Conservation (phyloP, 1,140 invertebrate species). For the Tetramorium parvispinum region DNA sequence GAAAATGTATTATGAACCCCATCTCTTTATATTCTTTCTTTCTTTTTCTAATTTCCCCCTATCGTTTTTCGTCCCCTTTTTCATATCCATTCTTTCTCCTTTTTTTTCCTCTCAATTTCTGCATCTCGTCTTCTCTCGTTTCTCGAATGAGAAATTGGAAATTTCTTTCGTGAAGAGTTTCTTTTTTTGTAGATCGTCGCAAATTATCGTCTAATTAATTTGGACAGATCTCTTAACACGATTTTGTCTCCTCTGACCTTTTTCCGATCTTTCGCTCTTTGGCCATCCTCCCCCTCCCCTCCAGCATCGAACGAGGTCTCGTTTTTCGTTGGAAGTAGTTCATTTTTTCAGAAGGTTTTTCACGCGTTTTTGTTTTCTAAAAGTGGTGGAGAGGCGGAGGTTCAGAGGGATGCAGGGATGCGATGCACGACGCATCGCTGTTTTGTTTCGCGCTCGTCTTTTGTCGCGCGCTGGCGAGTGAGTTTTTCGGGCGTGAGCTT, state of each 20-base stretch:
- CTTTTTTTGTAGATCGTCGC: not conserved
- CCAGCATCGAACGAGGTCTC: slow-evolving; percentile 7
- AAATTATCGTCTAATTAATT: slow-evolving; percentile 20
- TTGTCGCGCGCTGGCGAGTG: slow-evolving; percentile 56
- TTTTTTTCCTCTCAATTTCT: not conserved
- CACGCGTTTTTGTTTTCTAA: slow-evolving; percentile 29
- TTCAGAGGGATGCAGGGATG: not conserved
- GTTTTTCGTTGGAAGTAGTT: slow-evolving; percentile 21
- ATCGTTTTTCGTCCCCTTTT: not conserved
- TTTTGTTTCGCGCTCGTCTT: slow-evolving; percentile 59
- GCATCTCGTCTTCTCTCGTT: not conserved
- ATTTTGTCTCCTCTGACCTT: not conserved
- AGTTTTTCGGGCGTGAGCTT: slow-evolving; percentile 61
- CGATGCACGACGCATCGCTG: slow-evolving; percentile 47
- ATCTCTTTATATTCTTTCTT: not conserved
- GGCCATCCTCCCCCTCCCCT: not conserved
- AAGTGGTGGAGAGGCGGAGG: not conserved
- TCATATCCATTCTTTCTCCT: not conserved
- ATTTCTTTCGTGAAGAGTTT: not conserved
- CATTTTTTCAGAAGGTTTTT: slow-evolving; percentile 37
- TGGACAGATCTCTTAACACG: not conserved
- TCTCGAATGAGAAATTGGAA: not conserved
- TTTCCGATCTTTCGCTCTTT: slow-evolving; percentile 3
- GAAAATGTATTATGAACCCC: slow-evolving; percentile 59
- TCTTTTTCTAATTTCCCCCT: not conserved